Base-by-base conservation (phyloP, 2,113 vertebrate genomes). In the Candoia aspera region DNA sequence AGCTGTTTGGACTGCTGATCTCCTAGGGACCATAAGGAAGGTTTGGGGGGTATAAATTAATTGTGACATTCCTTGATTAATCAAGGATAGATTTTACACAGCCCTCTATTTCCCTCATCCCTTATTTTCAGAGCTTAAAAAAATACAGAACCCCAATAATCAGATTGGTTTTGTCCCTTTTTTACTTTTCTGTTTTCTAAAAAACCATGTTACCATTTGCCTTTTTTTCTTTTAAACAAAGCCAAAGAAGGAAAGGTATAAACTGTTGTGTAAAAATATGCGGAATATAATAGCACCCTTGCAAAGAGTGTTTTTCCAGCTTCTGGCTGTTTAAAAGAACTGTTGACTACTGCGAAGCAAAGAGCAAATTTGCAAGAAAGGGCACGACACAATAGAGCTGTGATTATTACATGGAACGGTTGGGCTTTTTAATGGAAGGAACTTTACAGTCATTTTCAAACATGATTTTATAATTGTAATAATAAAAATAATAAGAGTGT, bases 231-330 rank as follows among this genome's bases (percentile, higher is more conserved):
- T 46, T 88, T 94, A 12, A 95, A 95, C 94, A 93, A 87, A 54
- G 5, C 91, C 73, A 92, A 95, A 95, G 95, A 94, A 95, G 23
- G 60, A 91, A 86, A 91, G 92, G 96, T 59, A 92, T 94, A 97
- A 97, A 97, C 95, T 97, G 96, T 97, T 97, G 96, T 97, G 95
- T 97, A 97, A 97, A 97, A 97, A 97, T 97, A 96, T 73, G 15
- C 8, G 91, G 93, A 95, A 95, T 89, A 96, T 96, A 97, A 97
- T 95, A 97, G 95, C 2, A 83, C 95, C 94, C 95, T 95, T 96
- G 95, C 94, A 96, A 96, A 92, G 95, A 95, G 94, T 97, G 96
- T 97, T 97, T 97, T 97, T 97, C 95, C 96, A 96, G 96, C 95
- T 95, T 92, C 95, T 96, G 94, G 94, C 96, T 97, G 96, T 92